Evolutionary conservation across 2,888 invertebrate genomes (phyloP), one percentile per base, ranked within the genome.

Genomic region (Teleogryllus oceanicus): DNA sequence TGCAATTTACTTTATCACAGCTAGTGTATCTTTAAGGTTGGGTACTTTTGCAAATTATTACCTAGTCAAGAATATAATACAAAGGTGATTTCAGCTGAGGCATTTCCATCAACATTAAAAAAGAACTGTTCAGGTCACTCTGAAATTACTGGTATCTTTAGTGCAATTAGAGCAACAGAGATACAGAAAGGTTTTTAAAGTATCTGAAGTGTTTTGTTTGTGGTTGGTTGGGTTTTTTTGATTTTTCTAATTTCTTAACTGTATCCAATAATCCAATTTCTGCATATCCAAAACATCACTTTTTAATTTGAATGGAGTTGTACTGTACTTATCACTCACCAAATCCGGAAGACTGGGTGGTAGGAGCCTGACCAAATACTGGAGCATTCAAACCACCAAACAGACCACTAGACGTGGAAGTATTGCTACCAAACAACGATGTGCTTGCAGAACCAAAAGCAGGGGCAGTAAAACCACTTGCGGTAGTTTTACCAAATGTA

Each of bases 301-400:
- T 37, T 8, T 8, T 37, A 8, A 8, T 8, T 37, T 37, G 5
- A 5, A 37, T 37, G 37, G 37, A 78, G 10, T n/a, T 37, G 2
- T 11, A 24, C 51, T 49, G 20, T n/a, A 50, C 11, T 24, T 24
- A 24, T 24, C 24, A 24, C 24, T 51, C 74, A 81, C 81, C 82
- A 79, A 82, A 82, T 50, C 83, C 84, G 49, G 83, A 80, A 37
- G 88, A 85, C 83, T 86, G 89, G 83, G 91, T 90, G 0, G 91
- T 88, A 20, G 90, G 88, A 5, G 91, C 88, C 81, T 89, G 86
- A 18, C 94, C 94, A 87, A 94, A 94, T 10, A 91, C 90, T 5
- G 91, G 89, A 2, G 92, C 89, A 2, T 91, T 87, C 1, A 91
- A 89, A 0, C 90, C 87, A 10, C 93, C 92, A 87, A 93, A 93